Percentiles rank a stretch among this genome's conserved stretches.
Conservation (phyloP, 2,113 vertebrate genomes). For the Pteronura brasiliensis region DNA sequence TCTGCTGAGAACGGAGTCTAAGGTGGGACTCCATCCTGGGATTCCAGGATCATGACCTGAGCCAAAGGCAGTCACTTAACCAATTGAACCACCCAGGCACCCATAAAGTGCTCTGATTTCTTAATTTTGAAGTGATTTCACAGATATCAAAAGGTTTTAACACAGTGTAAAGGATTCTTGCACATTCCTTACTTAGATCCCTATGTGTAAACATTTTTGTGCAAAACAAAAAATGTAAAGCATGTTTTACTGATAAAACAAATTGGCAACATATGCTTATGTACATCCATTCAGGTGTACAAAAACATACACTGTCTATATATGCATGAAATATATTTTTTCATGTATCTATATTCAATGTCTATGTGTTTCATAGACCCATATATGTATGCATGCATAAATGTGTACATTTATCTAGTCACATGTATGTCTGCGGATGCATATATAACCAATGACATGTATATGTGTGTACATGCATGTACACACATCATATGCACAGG, state of each 20-base stretch:
- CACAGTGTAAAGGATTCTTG: background rate
- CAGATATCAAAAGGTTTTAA: background rate
- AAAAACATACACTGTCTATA: no score
- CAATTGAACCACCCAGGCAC: no score
- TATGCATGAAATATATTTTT: background rate
- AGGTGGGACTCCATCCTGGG: no score
- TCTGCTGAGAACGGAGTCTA: no score
- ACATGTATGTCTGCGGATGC: background rate
- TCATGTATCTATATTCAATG: background rate
- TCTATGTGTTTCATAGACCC: no score
- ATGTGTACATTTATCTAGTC: background rate
- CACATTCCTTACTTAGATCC: background rate
- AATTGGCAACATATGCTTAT: background rate
- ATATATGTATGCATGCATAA: background rate
- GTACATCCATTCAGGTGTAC: background rate
- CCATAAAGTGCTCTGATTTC: background rate
- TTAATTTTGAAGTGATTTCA: background rate
- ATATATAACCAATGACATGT: background rate
- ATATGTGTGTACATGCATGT: background rate
- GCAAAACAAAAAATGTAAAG: background rate
- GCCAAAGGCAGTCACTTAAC: no score
- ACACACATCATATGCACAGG: rapidly evolving
- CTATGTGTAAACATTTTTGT: background rate
- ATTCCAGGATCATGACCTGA: no score
- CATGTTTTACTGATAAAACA: background rate